These are phyloP conservation scores for Cliona cf. orientalis DNA, from an alignment of 37 sponge, comb jelly and placozoan species.

Conservation along the genomic window DNA sequence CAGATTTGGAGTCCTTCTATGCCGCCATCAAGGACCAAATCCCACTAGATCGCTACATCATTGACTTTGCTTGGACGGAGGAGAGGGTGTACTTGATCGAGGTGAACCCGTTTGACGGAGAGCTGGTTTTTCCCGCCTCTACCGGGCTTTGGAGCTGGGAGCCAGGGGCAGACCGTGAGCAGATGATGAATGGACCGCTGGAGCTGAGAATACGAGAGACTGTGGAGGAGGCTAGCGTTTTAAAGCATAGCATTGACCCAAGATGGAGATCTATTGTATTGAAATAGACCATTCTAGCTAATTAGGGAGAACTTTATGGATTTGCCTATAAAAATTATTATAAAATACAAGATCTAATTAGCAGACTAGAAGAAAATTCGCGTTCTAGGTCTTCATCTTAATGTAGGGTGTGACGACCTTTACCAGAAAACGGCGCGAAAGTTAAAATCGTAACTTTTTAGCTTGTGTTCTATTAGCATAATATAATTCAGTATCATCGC, in stretches of 20 bases:
- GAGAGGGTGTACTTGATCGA: conserved; percentile 41
- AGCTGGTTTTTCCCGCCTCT: conserved; percentile 47
- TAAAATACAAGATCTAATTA: too few relatives aligned
- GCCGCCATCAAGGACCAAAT: conserved; percentile 13
- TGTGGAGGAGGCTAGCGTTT: neutral
- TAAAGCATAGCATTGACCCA: conserved; percentile 31
- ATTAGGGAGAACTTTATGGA: too few relatives aligned
- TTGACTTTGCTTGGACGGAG: conserved; percentile 49
- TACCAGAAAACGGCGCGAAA: too few relatives aligned
- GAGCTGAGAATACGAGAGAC: conserved; percentile 22
- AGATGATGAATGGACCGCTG: conserved; percentile 48
- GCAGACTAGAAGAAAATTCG: too few relatives aligned
- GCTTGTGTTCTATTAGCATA: too few relatives aligned
- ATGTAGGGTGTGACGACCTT: too few relatives aligned
- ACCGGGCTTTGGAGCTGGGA: conserved; percentile 55
- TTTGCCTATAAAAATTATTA: too few relatives aligned
- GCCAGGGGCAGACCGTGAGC: conserved; percentile 27
- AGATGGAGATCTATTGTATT: conserved; percentile 40
- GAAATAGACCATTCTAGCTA: neutral
- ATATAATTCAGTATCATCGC: too few relatives aligned
- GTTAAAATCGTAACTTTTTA: too few relatives aligned
- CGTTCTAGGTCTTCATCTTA: too few relatives aligned
- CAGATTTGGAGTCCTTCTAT: conserved; percentile 35
- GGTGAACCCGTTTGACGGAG: conserved; percentile 47
- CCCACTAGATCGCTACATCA: conserved; percentile 41